Conservation (phyloP, 2,797 vertebrate species). For the Tadarida brasiliensis region DNA sequence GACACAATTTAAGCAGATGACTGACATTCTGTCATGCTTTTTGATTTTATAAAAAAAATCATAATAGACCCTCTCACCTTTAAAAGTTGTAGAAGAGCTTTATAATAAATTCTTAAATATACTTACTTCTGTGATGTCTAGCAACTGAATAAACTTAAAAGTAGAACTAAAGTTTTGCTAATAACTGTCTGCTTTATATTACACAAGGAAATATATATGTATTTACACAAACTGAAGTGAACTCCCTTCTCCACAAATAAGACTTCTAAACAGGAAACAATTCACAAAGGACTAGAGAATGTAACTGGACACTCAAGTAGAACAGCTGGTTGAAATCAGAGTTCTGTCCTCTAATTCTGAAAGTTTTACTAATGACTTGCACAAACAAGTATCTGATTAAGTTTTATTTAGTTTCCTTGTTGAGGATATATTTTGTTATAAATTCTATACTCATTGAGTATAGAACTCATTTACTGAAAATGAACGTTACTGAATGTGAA, state of each 20-base stretch:
- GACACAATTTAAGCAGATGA: slow-evolving; percentile 64
- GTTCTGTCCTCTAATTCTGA: slow-evolving; percentile 45
- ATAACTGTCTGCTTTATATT: slow-evolving; percentile 72
- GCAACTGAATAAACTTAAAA: slow-evolving; percentile 66
- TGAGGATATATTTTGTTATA: slow-evolving; percentile 51
- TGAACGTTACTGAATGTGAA: slow-evolving; percentile 51
- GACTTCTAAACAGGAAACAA: slow-evolving; percentile 42
- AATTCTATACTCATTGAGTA: slow-evolving; percentile 43
- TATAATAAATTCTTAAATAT: slow-evolving; percentile 78
- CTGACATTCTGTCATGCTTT: slow-evolving; percentile 69
- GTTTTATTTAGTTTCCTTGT: slow-evolving; percentile 48
- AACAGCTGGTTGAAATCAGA: slow-evolving; percentile 41
- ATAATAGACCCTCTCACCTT: slow-evolving; percentile 69
- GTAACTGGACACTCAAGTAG: slow-evolving; percentile 46
- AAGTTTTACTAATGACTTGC: slow-evolving; percentile 52
- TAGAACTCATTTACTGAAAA: slow-evolving; percentile 38
- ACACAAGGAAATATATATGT: slow-evolving; percentile 73
- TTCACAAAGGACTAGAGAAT: slow-evolving; percentile 55
- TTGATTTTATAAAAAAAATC: slow-evolving; percentile 66
- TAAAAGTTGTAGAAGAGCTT: slow-evolving; percentile 74
- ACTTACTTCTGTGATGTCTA: slow-evolving; percentile 75
- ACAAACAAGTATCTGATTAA: slow-evolving; percentile 63
- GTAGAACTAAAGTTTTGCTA: slow-evolving; percentile 73
- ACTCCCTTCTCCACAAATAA: slow-evolving; percentile 41
- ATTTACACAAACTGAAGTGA: slow-evolving; percentile 73